These are phyloP conservation scores for Dusona sp. DNA, from an alignment of 2,888 invertebrate genomes.

Conservation along the genomic window DNA sequence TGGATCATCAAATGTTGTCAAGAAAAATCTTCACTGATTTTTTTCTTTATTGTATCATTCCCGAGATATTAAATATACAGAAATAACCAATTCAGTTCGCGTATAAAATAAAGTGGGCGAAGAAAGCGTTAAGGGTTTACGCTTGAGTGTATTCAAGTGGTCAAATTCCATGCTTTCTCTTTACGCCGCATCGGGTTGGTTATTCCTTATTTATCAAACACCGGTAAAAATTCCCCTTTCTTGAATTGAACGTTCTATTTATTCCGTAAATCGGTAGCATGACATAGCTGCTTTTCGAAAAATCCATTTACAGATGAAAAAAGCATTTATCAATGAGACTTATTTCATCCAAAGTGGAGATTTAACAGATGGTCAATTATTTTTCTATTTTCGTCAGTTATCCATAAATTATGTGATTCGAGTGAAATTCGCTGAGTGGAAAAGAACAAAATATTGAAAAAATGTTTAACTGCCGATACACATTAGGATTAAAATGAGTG, in stretches of 20 bases:
- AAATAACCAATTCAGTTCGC: neutral
- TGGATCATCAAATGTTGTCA: neutral
- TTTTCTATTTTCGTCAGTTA: neutral
- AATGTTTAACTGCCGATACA: no score
- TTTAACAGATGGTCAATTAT: neutral
- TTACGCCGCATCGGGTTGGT: neutral
- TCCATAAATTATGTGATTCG: neutral
- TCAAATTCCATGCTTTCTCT: neutral
- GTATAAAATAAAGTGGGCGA: neutral
- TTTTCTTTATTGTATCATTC: neutral
- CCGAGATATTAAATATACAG: neutral
- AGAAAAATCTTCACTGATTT: neutral
- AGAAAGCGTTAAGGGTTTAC: conserved; percentile 10
- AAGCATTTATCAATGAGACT: neutral
- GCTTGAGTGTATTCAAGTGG: neutral
- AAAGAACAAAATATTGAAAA: no score
- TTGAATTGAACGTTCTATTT: neutral
- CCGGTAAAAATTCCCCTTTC: neutral
- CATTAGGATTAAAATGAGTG: neutral
- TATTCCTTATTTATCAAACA: neutral
- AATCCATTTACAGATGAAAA: no score
- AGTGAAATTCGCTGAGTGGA: neutral
- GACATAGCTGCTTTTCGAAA: neutral
- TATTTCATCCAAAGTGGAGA: no score
- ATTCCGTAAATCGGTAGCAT: neutral